These are phyloP conservation scores for Triplophysa dalaica DNA, from an alignment of 2,113 vertebrate genomes.

Conservation along the genomic window DNA sequence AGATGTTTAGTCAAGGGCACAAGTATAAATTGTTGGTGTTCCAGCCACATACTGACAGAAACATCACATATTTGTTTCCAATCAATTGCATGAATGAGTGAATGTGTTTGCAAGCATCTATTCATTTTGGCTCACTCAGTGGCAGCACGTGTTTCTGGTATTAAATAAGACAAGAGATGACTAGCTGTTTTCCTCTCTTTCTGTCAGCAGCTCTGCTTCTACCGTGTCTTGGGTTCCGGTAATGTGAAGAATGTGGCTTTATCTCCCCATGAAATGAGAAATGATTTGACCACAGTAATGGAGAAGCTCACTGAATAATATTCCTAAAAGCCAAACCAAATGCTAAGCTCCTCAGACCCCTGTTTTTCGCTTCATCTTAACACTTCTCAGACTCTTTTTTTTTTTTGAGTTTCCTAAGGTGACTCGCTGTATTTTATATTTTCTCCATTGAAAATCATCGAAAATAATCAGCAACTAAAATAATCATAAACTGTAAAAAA, in stretches of 20 bases:
- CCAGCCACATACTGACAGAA: background rate
- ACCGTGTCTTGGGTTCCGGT: slow-evolving; percentile 7
- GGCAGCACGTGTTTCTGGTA: slow-evolving; percentile 1
- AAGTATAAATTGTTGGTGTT: background rate
- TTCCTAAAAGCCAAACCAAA: background rate
- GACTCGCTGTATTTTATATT: too few species aligned
- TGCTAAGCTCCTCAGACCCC: background rate
- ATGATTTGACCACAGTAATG: slow-evolving; percentile 2
- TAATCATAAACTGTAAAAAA: too few species aligned
- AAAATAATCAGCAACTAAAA: too few species aligned
- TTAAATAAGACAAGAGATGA: background rate
- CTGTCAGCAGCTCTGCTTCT: slow-evolving; percentile 8
- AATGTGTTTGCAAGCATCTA: background rate
- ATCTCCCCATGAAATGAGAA: slow-evolving; percentile 2
- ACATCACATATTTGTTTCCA: background rate
- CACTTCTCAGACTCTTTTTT: background rate
- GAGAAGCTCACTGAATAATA: slow-evolving; percentile 1
- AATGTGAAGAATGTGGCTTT: slow-evolving; percentile 26
- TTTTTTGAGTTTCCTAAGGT: too few species aligned
- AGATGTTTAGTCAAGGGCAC: too few species aligned
- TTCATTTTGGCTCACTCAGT: slow-evolving; percentile 22
- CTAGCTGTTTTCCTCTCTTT: background rate
- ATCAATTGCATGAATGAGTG: background rate
- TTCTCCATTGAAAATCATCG: too few species aligned
- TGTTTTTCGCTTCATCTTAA: too few species aligned